phyloP scores from a whole-genome alignment of 2,888 invertebrate genomes.

The Thysanoteuthis rhombus region DNA sequence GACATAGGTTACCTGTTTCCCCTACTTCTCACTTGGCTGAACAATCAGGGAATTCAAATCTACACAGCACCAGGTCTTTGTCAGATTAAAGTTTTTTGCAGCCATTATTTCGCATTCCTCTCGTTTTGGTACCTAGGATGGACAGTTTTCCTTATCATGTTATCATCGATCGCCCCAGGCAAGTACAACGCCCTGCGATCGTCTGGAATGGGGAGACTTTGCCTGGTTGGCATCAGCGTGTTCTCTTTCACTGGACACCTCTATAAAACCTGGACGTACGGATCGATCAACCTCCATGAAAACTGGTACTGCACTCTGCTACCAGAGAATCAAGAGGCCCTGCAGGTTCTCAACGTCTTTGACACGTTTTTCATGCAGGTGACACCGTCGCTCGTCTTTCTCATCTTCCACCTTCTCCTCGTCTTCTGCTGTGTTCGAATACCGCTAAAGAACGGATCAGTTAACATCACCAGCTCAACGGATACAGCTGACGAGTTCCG shows the following conservation, averaged over 20 bases:
- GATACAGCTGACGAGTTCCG: conserved; percentile 43
- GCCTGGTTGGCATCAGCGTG: conserved; percentile 42
- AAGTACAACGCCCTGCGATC: conserved; percentile 41
- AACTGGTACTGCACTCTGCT: conserved; percentile 45
- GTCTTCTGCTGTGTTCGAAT: conserved; percentile 31
- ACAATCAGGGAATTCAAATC: conserved; percentile 45
- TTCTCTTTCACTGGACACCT: conserved; percentile 50
- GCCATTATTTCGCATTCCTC: conserved; percentile 53
- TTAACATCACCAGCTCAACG: conserved; percentile 35
- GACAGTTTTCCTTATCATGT: conserved; percentile 42
- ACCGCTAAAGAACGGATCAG: conserved; percentile 32
- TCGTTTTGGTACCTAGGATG: conserved; percentile 47
- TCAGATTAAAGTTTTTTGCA: conserved; percentile 50
- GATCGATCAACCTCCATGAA: conserved; percentile 39
- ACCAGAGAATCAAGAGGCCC: conserved; percentile 47
- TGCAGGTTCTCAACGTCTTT: conserved; percentile 47
- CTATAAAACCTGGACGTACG: conserved; percentile 56
- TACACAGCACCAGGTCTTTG: conserved; percentile 52
- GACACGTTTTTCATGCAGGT: conserved; percentile 48
- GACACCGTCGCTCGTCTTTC: conserved; percentile 46
- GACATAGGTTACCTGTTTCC: conserved; percentile 48
- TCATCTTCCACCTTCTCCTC: conserved; percentile 43
- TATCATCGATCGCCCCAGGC: conserved; percentile 38
- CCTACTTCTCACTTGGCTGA: conserved; percentile 48
- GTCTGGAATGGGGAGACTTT: conserved; percentile 44